These are phyloP conservation scores for Drosophila micromelanica DNA, from an alignment of 1,140 invertebrate species.

Conservation along the genomic window DNA sequence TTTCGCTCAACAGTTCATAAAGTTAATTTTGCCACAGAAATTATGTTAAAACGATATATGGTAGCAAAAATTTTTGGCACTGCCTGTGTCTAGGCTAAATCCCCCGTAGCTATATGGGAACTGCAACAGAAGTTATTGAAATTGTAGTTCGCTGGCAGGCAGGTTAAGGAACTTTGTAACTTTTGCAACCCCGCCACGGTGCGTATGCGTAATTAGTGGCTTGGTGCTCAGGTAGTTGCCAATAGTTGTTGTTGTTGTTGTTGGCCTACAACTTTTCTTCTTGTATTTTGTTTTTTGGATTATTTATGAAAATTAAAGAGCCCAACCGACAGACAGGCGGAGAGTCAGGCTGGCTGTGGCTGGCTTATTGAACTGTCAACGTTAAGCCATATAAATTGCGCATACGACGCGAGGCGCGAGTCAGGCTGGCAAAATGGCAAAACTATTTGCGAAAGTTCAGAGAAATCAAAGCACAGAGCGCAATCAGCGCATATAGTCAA, in stretches of 20 bases:
- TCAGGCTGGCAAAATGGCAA: constrained; percentile 40
- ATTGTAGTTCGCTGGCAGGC: constrained; percentile 47
- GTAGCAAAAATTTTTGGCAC: constrained; percentile 55
- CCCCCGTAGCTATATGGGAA: constrained; percentile 53
- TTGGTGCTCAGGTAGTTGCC: constrained; percentile 54
- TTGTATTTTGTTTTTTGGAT: constrained; percentile 33
- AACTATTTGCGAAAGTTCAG: constrained; percentile 73
- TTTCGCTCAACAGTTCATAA: constrained; percentile 83
- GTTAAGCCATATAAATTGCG: constrained; percentile 80
- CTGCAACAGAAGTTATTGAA: constrained; percentile 79
- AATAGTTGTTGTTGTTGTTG: constrained; percentile 58
- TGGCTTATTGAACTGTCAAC: constrained; percentile 79
- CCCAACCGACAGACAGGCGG: not conserved
- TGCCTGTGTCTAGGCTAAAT: constrained; percentile 35
- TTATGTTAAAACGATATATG: constrained; percentile 84
- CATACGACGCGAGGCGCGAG: constrained; percentile 37
- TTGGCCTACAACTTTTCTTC: constrained; percentile 39
- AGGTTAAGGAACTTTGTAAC: constrained; percentile 74
- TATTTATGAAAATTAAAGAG: constrained; percentile 81
- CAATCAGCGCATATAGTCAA: constrained; percentile 57
- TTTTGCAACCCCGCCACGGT: constrained; percentile 57
- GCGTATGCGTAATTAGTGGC: constrained; percentile 80
- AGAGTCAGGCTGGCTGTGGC: constrained; percentile 2
- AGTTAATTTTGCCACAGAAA: constrained; percentile 84
- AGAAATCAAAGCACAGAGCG: constrained; percentile 63